A percentile compares a stretch with the other conserved stretches of the same genome.
phyloP scores from a whole-genome alignment of 37 sponge, comb jelly and placozoan genomes.

The Tethya wilhelma region DNA sequence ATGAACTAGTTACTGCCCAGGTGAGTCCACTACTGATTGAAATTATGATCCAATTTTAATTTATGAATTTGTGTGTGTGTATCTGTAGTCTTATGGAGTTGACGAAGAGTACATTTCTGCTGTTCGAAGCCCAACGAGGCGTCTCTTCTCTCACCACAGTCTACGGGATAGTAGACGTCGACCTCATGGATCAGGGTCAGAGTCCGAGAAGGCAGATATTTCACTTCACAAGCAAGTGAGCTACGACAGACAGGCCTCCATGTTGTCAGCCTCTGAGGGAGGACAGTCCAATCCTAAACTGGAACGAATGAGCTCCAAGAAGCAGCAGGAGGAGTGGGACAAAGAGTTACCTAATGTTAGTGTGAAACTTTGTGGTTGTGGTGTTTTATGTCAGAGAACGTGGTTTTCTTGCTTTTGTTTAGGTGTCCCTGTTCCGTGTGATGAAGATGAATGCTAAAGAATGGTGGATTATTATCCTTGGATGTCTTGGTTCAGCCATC shows the following conservation, averaged over 20 bases:
- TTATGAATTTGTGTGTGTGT: not conserved
- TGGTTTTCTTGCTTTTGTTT: not conserved
- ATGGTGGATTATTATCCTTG: conserved; percentile 77
- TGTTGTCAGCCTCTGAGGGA: no score
- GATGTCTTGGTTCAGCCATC: conserved; percentile 61
- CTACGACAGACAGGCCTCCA: not conserved
- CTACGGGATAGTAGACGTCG: not conserved
- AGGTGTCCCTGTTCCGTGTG: conserved; percentile 44
- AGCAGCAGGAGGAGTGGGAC: conserved; percentile 60
- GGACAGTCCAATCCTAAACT: not conserved
- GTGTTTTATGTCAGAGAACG: not conserved
- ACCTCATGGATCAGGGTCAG: not conserved
- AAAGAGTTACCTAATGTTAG: conserved; percentile 37
- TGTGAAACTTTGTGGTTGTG: not conserved
- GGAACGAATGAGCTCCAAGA: not conserved
- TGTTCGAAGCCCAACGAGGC: not conserved
- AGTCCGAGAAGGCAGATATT: not conserved
- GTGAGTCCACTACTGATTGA: conserved; percentile 10
- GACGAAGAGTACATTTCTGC: not conserved
- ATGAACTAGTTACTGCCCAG: conserved; percentile 85
- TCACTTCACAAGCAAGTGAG: not conserved
- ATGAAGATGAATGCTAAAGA: conserved; percentile 68
- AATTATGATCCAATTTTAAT: not conserved
- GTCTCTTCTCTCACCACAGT: conserved; percentile 3
- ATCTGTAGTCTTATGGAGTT: conserved; percentile 3